phyloP scores from a whole-genome alignment of 2,888 invertebrate genomes.

The Euphydryas editha region DNA sequence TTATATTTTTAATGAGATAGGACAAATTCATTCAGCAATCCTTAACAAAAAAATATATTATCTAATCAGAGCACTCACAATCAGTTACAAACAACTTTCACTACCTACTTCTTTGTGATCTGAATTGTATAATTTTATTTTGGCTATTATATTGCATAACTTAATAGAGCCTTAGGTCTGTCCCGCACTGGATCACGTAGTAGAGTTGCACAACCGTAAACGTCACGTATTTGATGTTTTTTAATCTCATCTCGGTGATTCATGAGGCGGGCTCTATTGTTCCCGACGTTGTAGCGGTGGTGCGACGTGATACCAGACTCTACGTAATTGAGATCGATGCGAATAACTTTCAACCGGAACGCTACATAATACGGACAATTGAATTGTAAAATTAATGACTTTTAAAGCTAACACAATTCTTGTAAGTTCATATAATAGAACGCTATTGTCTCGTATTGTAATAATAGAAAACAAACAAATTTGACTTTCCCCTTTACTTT shows the following conservation, averaged over 20 bases:
- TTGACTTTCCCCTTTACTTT: slow-evolving; percentile 80
- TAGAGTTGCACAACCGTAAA: slow-evolving; percentile 72
- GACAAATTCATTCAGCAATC: slow-evolving; percentile 27
- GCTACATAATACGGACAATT: slow-evolving; percentile 61
- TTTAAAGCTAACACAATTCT: slow-evolving; percentile 43
- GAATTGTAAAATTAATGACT: slow-evolving; percentile 62
- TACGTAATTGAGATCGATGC: slow-evolving; percentile 63
- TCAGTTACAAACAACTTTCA: slow-evolving; percentile 62
- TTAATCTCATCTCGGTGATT: slow-evolving; percentile 68
- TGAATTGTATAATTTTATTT: slow-evolving; percentile 66
- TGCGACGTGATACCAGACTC: slow-evolving; percentile 57
- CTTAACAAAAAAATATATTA: slow-evolving; percentile 20
- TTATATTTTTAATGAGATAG: slow-evolving; percentile 4
- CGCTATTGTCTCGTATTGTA: slow-evolving; percentile 22
- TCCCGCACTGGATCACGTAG: slow-evolving; percentile 77
- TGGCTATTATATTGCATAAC: slow-evolving; percentile 78
- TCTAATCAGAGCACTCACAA: slow-evolving; percentile 23
- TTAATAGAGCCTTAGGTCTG: slow-evolving; percentile 58
- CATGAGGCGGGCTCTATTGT: slow-evolving; percentile 56
- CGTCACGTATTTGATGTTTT: slow-evolving; percentile 61
- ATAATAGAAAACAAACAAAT: slow-evolving; percentile 77
- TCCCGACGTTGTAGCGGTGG: slow-evolving; percentile 38
- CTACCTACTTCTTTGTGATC: slow-evolving; percentile 62
- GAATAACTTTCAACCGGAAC: slow-evolving; percentile 67
- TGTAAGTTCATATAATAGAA: slow-evolving; percentile 15